Conservation (phyloP, 2,888 invertebrate genomes). For the Synergus itoensis region DNA sequence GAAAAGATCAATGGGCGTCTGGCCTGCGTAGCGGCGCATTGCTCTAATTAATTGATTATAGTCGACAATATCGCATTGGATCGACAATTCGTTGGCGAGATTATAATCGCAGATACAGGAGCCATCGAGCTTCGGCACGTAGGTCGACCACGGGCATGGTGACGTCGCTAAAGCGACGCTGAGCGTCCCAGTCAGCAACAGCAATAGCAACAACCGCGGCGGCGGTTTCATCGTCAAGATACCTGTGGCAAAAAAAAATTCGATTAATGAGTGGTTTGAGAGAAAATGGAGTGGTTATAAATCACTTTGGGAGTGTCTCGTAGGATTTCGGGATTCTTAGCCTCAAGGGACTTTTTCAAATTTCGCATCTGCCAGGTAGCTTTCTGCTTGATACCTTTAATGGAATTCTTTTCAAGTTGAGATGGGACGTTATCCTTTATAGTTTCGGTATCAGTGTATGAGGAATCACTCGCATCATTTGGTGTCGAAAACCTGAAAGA, state of each 20-base stretch:
- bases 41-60: conserved; percentile 87
- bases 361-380: too few relatives aligned
- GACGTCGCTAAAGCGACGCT: conserved; percentile 75
- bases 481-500: conserved; percentile 22
- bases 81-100: conserved; percentile 89
- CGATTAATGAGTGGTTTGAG: conserved; percentile 19
- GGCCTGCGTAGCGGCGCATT: conserved; percentile 84
- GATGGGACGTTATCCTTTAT: not conserved
- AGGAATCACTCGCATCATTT: conserved; percentile 8
- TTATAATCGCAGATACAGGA: conserved; percentile 94
- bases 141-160: conserved; percentile 91
- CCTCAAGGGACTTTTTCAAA: too few relatives aligned
- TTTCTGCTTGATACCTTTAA: not conserved
- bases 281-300: not conserved
- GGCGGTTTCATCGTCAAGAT: conserved; percentile 61
- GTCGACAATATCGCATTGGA: conserved; percentile 94
- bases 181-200: conserved; percentile 58
- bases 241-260: conserved; percentile 40
- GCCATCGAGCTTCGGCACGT: conserved; percentile 86
- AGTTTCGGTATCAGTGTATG: not conserved
- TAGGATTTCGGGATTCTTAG: not conserved
- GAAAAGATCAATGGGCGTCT: conserved; percentile 86
- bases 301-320: not conserved
- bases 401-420: not conserved
- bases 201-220: conserved; percentile 60